Base-by-base conservation (phyloP, 2,888 invertebrate genomes). In the Xanthia icteritia region DNA sequence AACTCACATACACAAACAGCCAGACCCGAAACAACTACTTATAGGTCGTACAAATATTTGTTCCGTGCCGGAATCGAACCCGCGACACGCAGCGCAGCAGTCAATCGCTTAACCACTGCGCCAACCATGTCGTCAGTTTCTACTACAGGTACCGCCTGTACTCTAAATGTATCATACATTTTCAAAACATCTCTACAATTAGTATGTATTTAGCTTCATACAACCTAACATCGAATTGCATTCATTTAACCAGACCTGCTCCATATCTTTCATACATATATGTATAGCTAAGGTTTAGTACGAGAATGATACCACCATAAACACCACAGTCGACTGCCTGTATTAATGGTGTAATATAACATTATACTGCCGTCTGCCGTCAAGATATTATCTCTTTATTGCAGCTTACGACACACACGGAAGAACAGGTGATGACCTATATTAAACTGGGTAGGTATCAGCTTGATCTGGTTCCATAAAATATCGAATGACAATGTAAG, bases 371-470 rank as follows among this genome's bases (percentile, higher is more conserved):
- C 79, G 79, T 39, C 65, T 58, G 51, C 64, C 48, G 63, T 78
- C 51, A 64, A 73, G 84, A 84, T 73, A 84, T 73, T 45, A 84
- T 81, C 75, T 71, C 56, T 45, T 81, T 79, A 81, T 72, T 64
- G 54, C 75, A 20, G 58, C 58, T 82, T 79, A 66, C 64, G 39
- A 66, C 69, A 79, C 63, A 42, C 17, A 48, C 63, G 73, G 85
- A 71, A 84, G 81, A 81, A 68, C 82, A 82, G 82, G 85, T 82
- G 82, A 63, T 56, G 80, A 64, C 81, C 85, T 82, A 84, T 84
- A 80, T 84, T 67, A 36, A 27, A 27, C 27, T 69, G 13, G 27
- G 15, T 66, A 83, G 27, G 15, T 66, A 83, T 80, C 82, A 31
- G 58, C 11, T 65, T 48, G 17, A 68, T 63, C 45, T 58, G 54